Percentiles rank a stretch among this genome's conserved stretches.
phyloP scores from a whole-genome alignment of 2,797 vertebrate genomes.

The Cetoscarus ocellatus region DNA sequence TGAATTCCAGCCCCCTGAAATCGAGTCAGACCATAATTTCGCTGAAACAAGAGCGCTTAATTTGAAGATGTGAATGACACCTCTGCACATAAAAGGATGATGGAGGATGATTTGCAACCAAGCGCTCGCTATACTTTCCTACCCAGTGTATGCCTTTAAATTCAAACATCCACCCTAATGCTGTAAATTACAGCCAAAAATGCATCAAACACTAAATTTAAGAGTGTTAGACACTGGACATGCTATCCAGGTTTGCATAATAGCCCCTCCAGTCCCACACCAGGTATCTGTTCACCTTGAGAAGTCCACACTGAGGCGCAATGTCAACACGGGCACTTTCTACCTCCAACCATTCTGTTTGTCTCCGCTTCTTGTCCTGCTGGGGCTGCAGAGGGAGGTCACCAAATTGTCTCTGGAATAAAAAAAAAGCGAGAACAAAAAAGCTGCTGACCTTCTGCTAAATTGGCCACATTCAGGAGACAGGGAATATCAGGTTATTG shows the following conservation, averaged over 20 bases:
- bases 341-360: constrained; percentile 57
- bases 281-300: constrained; percentile 84
- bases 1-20: constrained; percentile 71
- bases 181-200: constrained; percentile 65
- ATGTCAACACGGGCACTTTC: constrained; percentile 78
- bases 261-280: constrained; percentile 70
- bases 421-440: constrained; percentile 56
- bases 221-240: constrained; percentile 30
- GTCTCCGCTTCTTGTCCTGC: constrained; percentile 75
- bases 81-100: constrained; percentile 66
- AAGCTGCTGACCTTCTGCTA: constrained; percentile 84
- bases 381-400: constrained; percentile 84
- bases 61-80: constrained; percentile 76
- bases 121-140: constrained; percentile 33
- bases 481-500: constrained; percentile 88
- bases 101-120: constrained; percentile 60
- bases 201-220: constrained; percentile 52
- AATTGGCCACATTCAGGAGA: constrained; percentile 87
- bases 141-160: constrained; percentile 60
- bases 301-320: constrained; percentile 71
- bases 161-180: constrained; percentile 59
- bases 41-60: constrained; percentile 80
- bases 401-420: constrained; percentile 85
- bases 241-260: constrained; percentile 81
- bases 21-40: constrained; percentile 78